Base-by-base conservation (phyloP, 2,888 invertebrate species). In the Cecidostiba fungosa region DNA sequence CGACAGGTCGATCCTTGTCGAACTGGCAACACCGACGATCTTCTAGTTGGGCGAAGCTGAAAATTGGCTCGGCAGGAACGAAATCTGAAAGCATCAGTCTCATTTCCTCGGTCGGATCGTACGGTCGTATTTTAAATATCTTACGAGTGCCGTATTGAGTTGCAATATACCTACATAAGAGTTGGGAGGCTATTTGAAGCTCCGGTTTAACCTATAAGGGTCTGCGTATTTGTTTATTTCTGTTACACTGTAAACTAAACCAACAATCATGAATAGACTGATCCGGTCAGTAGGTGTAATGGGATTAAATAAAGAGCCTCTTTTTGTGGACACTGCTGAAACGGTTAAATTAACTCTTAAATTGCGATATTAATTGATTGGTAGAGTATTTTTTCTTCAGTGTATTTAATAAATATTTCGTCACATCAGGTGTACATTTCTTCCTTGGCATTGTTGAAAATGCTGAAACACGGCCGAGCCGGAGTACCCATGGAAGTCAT, bases 401-500 rank as follows among this genome's bases (percentile, higher is more conserved):
- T 29, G 3, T 14, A 23, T 23, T 43, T n/a, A 59, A 16, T 16
- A 0, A 10, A 73, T 73, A 8, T 69, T 74, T 69, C 14, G 29
- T 86, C 59, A 39, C 43, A 39, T n/a, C 87, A 94, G 93, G 94
- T 99, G 19, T 99, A 99, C 93, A 98, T 98, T 91, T 98, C 98
- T 0, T 98, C 98, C 0, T 94, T 99, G 92, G 99, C 99, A 26
- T 95, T 99, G 70, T 94, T 99, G 78, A 99, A 99, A 95, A 99
- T 99, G 99, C 94, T 99, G 89, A 99, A 99, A 94, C 99, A 99
- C 93, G 99, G 99, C 10, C 95, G 99, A 87, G 99, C 99, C 92
- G 99, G 99, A 88, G 99, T 99, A 4, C 99, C 99, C 5, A 99
- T 99, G 99, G 99, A 99, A 95, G 99, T 99, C 85, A 99, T 99